Conservation (phyloP, 2,113 vertebrate species). For the Pavo muticus region DNA sequence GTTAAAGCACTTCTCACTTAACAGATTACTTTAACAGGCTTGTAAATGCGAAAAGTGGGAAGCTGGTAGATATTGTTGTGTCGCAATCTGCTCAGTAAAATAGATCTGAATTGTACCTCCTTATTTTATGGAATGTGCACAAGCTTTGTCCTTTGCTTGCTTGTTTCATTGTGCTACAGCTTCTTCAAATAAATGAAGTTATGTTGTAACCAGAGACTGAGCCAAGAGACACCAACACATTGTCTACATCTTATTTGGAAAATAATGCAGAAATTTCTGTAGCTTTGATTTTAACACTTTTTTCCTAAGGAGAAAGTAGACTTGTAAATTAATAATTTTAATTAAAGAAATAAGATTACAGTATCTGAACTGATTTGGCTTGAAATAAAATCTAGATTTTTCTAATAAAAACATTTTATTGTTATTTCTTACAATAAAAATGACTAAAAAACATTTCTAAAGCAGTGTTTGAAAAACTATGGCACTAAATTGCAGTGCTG, state of each 20-base stretch:
- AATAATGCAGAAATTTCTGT: background rate
- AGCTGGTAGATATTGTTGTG: background rate
- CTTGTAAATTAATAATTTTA: background rate
- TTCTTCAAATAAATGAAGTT: background rate
- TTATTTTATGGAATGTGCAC: background rate
- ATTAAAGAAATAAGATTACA: background rate
- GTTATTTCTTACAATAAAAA: slow-evolving; percentile 22
- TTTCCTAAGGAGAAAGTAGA: background rate
- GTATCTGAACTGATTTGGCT: slow-evolving; percentile 3
- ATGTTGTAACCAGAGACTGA: background rate
- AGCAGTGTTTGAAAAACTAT: slow-evolving; percentile 18
- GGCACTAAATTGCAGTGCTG: background rate
- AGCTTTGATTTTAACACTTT: background rate
- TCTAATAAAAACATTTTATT: slow-evolving; percentile 22
- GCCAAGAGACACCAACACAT: background rate
- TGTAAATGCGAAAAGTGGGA: background rate
- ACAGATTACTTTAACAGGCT: slow-evolving; percentile 11
- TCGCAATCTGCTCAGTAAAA: background rate
- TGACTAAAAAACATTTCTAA: background rate
- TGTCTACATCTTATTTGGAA: background rate
- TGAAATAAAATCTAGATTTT: slow-evolving; percentile 1
- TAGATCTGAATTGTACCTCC: background rate
- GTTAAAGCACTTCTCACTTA: background rate
- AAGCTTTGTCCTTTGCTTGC: background rate
- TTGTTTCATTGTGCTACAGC: background rate